Evolutionary conservation across 2,113 vertebrate genomes (phyloP).

Genomic region (Cygnus atratus): DNA sequence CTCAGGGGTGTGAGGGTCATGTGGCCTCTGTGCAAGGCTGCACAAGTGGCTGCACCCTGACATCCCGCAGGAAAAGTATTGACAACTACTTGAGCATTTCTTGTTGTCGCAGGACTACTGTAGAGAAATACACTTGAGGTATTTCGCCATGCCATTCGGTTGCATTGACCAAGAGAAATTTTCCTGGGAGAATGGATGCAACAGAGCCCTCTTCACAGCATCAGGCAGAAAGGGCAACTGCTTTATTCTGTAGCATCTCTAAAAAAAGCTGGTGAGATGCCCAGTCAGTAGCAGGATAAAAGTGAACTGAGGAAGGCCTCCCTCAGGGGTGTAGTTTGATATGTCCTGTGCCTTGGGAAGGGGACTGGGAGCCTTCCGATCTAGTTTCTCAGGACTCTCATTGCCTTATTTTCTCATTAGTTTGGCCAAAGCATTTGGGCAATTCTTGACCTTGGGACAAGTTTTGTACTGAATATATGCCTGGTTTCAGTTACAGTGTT

Average conservation of each 20-base stretch:
- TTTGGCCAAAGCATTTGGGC: background rate
- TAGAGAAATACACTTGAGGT: background rate
- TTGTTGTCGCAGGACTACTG: background rate
- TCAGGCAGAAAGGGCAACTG: background rate
- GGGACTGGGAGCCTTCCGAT: background rate
- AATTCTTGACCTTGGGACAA: background rate
- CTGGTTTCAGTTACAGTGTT: background rate
- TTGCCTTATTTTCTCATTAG: background rate
- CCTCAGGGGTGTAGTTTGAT: background rate
- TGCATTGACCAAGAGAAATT: background rate
- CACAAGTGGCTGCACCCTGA: background rate
- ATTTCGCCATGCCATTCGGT: background rate
- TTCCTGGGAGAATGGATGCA: background rate
- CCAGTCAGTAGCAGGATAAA: background rate
- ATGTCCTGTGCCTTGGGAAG: background rate
- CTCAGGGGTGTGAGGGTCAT: background rate
- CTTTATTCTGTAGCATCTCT: background rate
- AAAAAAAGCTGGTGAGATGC: background rate
- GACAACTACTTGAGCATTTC: background rate
- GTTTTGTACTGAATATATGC: background rate
- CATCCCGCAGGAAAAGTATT: fast-evolving
- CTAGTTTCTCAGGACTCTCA: background rate
- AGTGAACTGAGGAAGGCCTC: background rate
- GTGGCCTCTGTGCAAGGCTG: background rate
- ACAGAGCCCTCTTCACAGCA: background rate